Evolutionary conservation across 2,888 invertebrate species (phyloP).

Genomic region (Drymonia ruficornis): DNA sequence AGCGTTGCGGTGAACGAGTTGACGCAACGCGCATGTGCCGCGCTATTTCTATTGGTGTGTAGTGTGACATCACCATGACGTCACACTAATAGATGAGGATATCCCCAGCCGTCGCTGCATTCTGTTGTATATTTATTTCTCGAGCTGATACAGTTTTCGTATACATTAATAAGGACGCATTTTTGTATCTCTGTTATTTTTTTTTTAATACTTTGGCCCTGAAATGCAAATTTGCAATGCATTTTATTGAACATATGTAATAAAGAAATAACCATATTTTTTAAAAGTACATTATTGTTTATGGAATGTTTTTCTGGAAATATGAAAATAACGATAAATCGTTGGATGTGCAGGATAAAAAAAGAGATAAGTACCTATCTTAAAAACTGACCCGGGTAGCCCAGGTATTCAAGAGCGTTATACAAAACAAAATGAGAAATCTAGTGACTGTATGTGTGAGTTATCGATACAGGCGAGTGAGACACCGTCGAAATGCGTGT

Average conservation of each 20-base stretch:
- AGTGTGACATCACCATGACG: conserved; percentile 81
- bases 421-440: conserved; percentile 43
- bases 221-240: no score
- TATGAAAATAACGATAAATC: no score
- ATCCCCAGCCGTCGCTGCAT: conserved; percentile 61
- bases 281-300: neutral
- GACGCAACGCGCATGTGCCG: conserved; percentile 80
- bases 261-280: neutral
- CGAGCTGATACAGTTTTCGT: conserved; percentile 12
- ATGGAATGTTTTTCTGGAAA: no score
- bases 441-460: conserved; percentile 24
- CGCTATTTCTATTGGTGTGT: conserved; percentile 74
- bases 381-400: neutral
- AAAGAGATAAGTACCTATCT: no score
- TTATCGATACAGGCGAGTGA: conserved; percentile 48
- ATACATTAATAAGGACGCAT: neutral
- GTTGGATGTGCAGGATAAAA: no score
- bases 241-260: no score
- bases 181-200: no score
- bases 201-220: no score
- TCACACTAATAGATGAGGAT: conserved; percentile 76
- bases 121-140: conserved; percentile 27
- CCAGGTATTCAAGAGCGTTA: neutral
- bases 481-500: conserved; percentile 47
- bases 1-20: conserved; percentile 59